Evolutionary conservation across 2,888 invertebrate genomes (phyloP), one percentile per base, ranked within the genome.

Genomic region (Heliconius cydno): DNA sequence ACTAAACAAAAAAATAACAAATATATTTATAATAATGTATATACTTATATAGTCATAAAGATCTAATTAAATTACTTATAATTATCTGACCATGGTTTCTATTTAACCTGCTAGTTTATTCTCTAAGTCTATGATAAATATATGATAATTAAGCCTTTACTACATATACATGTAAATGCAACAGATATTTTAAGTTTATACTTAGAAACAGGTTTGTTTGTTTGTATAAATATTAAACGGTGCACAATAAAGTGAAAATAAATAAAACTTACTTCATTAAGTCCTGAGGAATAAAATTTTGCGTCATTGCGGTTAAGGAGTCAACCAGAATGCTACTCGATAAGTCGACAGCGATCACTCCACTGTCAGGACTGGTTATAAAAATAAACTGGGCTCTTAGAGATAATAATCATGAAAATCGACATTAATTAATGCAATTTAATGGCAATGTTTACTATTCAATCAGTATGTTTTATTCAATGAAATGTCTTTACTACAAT

Each of bases 221-320:
- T n/a, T n/a, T 41, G 12, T 41, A 7, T 12, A 41, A 41, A 41
- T 41, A 41, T 41, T 12, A 41, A 41, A 12, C 10, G 3, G 0
- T 41, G 41, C 41, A 9, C 41, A 41, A 41, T 41, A 41, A 41
- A 12, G 2, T 41, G 41, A 12, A 41, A 12, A 41, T 41, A 12
- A 41, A 41, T 41, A 41, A 41, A 41, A 41, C 41, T 41, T 85
- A 94, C 94, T 87, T 86, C 63, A 85, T 87, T 68, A 93, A 85
- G 81, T 92, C 92, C 0, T 93, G 91, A 30, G 91, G 90, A 80
- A 92, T 86, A 0, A 86, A 85, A 60, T 87, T 87, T 38, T 90
- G 88, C 19, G 92, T 85, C 89, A 93, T 91, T 30, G 90, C 88
- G 25, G 91, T 90, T 79, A 93, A 88, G 0, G 94, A 92, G 81